Evolutionary conservation across 2,113 vertebrate genomes (phyloP).

Genomic region (Telmatochromis sp.): DNA sequence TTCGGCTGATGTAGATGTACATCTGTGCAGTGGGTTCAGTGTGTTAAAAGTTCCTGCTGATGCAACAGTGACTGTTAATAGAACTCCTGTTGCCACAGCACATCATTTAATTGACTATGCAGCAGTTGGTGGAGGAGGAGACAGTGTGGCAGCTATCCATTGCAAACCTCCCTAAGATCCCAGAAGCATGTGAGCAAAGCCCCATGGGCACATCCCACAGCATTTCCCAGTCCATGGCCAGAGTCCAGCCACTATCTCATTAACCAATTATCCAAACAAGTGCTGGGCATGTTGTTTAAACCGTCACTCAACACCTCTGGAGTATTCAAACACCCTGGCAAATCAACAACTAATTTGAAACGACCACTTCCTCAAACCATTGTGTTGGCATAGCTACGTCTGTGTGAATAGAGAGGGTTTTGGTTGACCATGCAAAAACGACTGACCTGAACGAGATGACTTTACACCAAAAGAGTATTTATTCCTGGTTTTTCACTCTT

Average conservation of each 20-base stretch:
- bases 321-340: slow-evolving; percentile 3
- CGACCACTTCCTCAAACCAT: background rate
- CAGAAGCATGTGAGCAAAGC: slow-evolving; percentile 20
- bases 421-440: background rate
- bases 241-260: slow-evolving; percentile 5
- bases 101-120: slow-evolving; percentile 46
- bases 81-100: slow-evolving; percentile 49
- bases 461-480: slow-evolving; percentile 77
- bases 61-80: slow-evolving; percentile 47
- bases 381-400: background rate
- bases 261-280: slow-evolving; percentile 34
- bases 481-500: slow-evolving; percentile 77
- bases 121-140: slow-evolving; percentile 51
- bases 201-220: slow-evolving; percentile 1
- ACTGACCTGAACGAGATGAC: slow-evolving; percentile 23
- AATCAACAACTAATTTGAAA: background rate
- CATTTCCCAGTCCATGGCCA: slow-evolving; percentile 3
- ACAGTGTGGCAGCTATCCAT: slow-evolving; percentile 40
- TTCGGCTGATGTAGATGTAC: background rate
- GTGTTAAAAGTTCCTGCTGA: slow-evolving; percentile 28
- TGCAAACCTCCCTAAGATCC: slow-evolving; percentile 28
- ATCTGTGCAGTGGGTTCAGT: background rate
- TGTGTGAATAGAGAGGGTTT: background rate
- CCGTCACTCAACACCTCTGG: background rate
- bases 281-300: background rate